Evolutionary conservation across 2,113 vertebrate genomes (phyloP), one percentile per base, ranked within the genome.

Genomic region (Gavia stellata): DNA sequence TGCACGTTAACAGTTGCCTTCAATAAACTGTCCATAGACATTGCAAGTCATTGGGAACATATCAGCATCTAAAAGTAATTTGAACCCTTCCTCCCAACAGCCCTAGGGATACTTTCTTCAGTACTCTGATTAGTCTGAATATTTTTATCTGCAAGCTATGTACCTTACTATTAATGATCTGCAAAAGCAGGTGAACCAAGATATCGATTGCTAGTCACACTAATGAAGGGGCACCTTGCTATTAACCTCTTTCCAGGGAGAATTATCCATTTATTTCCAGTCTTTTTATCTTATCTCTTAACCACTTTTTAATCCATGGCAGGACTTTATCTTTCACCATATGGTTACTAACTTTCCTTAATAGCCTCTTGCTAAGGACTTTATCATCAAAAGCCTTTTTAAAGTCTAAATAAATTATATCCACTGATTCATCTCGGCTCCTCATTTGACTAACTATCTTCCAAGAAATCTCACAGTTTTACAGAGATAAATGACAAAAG

Each of bases 371-470:
- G 91, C 84, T 95, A 96, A 97, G 95, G 89, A 94, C 91, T 97
- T 94, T 97, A 97, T 97, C 95, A 97, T 97, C 97, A 97, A 97
- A 97, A 97, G 94, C 94, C 89, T 94, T 97, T 97, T 97, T 74
- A 96, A 96, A 96, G 95, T 88, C 94, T 92, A 95, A 96, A 96
- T 97, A 96, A 97, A 96, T 96, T 97, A 94, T 92, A 95, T 91
- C 84, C 84, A 83, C 89, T 95, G 96, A 96, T 97, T 94, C 94
- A 92, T 96, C 91, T 96, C 0, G 0, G 81, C 67, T 94, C 67
- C 47, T 97, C 90, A 91, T 96, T 96, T 95, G 84, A 73, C 74
- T 94, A 87, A 89, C 77, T 94, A 82, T 96, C 93, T 96, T 91
- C 89, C 75, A 96, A 94, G 87, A 88, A 95, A 94, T 96, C 94